Evolutionary conservation across 2,113 vertebrate genomes (phyloP), one percentile per base, ranked within the genome.

Genomic region (Peromyscus leucopus): DNA sequence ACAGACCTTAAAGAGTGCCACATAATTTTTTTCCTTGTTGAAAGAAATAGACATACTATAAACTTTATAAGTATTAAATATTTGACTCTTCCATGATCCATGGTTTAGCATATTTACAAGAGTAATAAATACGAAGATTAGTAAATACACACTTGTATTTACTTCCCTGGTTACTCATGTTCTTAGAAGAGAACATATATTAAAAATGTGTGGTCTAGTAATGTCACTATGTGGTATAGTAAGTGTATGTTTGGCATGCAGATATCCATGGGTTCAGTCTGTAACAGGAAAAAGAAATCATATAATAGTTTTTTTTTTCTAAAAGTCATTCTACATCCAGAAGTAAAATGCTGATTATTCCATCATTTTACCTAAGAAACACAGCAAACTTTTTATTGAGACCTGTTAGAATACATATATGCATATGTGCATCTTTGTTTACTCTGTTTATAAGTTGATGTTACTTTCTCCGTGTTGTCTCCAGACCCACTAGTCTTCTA

Each of bases 381-480:
- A 6, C 39, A 69, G 7, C 5, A 63, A 69, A 36, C 5, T 57
- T 79, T 75, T 48, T 28, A 0, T 51, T 17, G 31, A 2, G 71
- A 36, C 13, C 74, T 55, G 15, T 6, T 2, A 33, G 87, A 95
- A n/a, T 33, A 83, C 21, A 51, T 84, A 67, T 1, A 24, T 84
- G 11, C 21, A 51, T 84, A 67, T 2, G 19, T 84, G 11, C 8
- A 79, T 4, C 4, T 92, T 92, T 82, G 12, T 79, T 83, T 21
- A 36, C 91, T 88, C 13, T 97, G 3, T 94, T 92, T 93, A 15
- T 19, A 87, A 63, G 19, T n/a, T 67, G 33, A 11, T 71, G 10
- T 36, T 71, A 22, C 21, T 55, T 69, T 92, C 1, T 69, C 89
- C 16, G 61, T 5, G 26, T 36, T 90, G 15, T 72, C 5, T 89